Evolutionary conservation across 2,797 vertebrate genomes (phyloP), one percentile per base, ranked within the genome.

Genomic region (Coregonus ussuriensis): DNA sequence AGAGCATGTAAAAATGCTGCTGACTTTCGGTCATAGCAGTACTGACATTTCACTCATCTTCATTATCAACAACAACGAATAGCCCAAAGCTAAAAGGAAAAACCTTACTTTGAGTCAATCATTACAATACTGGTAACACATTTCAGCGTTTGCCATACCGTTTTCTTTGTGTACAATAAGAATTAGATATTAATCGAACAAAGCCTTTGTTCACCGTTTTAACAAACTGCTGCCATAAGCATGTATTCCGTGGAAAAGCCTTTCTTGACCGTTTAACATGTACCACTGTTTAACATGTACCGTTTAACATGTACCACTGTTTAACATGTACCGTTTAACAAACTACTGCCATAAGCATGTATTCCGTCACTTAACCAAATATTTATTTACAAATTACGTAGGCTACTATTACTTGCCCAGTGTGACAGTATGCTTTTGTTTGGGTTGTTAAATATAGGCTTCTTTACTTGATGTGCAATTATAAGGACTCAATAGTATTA

Each of bases 1-100:
- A 79, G 63, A 80, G 78, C 72, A 81, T 84, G 25, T 66, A 59
- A 53, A 77, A 11, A 63, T 68, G 15, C 56, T 62, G 71, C 76
- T 72, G 73, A 41, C 65, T 75, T 83, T 66, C 76, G 52, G 9
- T 67, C 79, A 54, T 75, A 70, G 75, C 21, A 35, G n/a, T 80
- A 2, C 79, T 77, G n/a, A 62, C 76, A 11, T 74, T 1, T 47
- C 18, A 74, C 35, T 74, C 59, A 74, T 74, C 31, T 4, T 74
- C 59, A 47, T 63, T 56, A 74, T 33, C n/a, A 65, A 74, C 31
- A n/a, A 74, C 5, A n/a, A 74, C 2, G 13, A 33, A 68, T 35
- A 37, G 15, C 31, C 66, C 33, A 18, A 68, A 35, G 3, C 21
- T 25, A 11, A 25, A 25, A 25, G 21, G 21, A 9, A 25, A 62